Percentiles rank a stretch among this genome's conserved stretches.
Evolutionary conservation across 1,140 invertebrate genomes (phyloP).

Genomic region (Lordiphosa collinella): DNA sequence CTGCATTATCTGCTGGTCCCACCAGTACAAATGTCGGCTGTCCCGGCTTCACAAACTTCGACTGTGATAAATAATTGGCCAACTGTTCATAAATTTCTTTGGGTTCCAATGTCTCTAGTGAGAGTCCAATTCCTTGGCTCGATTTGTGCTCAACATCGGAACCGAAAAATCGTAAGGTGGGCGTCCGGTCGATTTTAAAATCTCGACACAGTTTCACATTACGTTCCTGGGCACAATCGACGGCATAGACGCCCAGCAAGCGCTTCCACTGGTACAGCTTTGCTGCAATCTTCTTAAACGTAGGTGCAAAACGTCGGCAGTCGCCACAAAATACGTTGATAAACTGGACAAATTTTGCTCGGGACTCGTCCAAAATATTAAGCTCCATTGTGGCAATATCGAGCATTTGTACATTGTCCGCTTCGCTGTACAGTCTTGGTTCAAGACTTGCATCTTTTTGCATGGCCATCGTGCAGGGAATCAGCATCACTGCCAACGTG

Average conservation of each 20-base stretch:
- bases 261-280: constrained; percentile 82
- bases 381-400: not conserved
- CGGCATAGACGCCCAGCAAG: constrained; percentile 80
- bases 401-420: constrained; percentile 82
- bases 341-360: constrained; percentile 87
- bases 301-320: constrained; percentile 89
- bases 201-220: constrained; percentile 82
- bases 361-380: not conserved
- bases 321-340: constrained; percentile 94
- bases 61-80: constrained; percentile 13
- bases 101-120: constrained; percentile 7
- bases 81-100: constrained; percentile 10
- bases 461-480: not conserved
- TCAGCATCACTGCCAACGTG: constrained; percentile 7
- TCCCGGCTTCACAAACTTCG: constrained; percentile 1
- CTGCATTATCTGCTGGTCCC: not conserved
- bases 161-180: not conserved
- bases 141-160: not conserved
- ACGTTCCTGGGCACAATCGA: constrained; percentile 87
- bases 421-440: constrained; percentile 82
- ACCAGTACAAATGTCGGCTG: constrained; percentile 24
- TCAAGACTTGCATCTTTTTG: constrained; percentile 8
- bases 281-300: constrained; percentile 86
- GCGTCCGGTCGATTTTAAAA: not conserved
- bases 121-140: constrained; percentile 12